These are phyloP conservation scores for Rhabditophanes sp. DNA, from an alignment of 2,888 invertebrate genomes.

Conservation along the genomic window DNA sequence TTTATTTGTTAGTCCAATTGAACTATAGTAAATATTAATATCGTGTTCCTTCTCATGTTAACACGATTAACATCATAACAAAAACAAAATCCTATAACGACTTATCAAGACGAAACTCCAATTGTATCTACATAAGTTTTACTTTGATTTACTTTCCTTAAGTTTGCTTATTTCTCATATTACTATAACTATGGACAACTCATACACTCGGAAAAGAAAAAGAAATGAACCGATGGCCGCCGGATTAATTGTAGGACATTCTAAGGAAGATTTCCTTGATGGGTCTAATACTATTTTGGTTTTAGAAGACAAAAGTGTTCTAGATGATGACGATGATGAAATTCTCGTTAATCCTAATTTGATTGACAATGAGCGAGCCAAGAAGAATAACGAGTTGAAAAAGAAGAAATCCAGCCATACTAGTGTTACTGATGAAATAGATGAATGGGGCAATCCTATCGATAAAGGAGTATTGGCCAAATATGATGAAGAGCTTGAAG, in stretches of 20 bases:
- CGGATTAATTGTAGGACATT: constrained; percentile 73
- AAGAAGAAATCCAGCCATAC: constrained; percentile 63
- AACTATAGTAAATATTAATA: too few relatives aligned
- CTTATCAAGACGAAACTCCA: too few relatives aligned
- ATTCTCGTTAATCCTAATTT: constrained; percentile 60
- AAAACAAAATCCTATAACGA: too few relatives aligned
- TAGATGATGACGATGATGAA: constrained; percentile 69
- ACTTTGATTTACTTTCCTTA: too few relatives aligned
- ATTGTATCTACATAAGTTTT: too few relatives aligned
- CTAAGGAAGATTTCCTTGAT: constrained; percentile 32
- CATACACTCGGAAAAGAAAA: too few relatives aligned
- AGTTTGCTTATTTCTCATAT: too few relatives aligned
- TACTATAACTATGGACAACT: too few relatives aligned
- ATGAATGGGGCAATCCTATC: constrained; percentile 48
- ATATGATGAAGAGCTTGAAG: constrained; percentile 82
- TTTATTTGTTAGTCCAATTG: too few relatives aligned
- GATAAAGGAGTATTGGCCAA: constrained; percentile 54
- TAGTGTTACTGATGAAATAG: constrained; percentile 49
- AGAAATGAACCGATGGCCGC: constrained; percentile 19
- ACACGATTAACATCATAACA: too few relatives aligned
- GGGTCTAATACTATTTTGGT: constrained; percentile 65
- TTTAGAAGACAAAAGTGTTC: constrained; percentile 73
- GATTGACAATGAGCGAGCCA: constrained; percentile 44
- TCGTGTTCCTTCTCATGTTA: too few relatives aligned
- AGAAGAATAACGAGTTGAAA: constrained; percentile 62